Percentiles rank a stretch among this genome's conserved stretches.
These are phyloP conservation scores for Sebastes kiyomatsui DNA, from an alignment of 2,797 vertebrate species.

Conservation along the genomic window DNA sequence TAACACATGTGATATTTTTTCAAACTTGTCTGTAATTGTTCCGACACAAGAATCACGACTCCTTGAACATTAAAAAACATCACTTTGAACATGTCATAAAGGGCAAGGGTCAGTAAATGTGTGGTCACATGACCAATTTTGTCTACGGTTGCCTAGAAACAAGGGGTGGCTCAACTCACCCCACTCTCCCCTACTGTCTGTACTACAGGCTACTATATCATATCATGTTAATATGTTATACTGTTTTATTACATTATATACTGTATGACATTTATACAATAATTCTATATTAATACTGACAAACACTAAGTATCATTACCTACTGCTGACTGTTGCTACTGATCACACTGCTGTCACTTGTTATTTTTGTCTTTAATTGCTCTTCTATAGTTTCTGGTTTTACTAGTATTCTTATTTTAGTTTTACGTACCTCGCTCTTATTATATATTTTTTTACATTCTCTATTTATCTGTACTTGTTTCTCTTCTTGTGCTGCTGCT, in stretches of 20 bases:
- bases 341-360: background rate
- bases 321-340: background rate
- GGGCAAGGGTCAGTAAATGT: too few species aligned
- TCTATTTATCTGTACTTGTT: background rate
- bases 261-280: background rate
- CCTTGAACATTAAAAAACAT: too few species aligned
- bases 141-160: too few species aligned
- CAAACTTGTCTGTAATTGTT: too few species aligned
- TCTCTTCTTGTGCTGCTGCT: background rate
- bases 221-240: background rate
- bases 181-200: too few species aligned
- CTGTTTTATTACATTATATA: background rate
- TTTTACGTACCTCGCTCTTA: background rate
- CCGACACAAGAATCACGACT: too few species aligned
- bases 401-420: background rate
- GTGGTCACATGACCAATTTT: too few species aligned
- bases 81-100: too few species aligned
- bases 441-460: background rate
- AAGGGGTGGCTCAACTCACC: too few species aligned
- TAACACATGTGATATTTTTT: too few species aligned
- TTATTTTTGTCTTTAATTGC: background rate
- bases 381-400: background rate
- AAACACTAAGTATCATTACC: background rate
- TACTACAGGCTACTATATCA: background rate
- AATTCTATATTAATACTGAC: background rate